Base-by-base conservation (phyloP, 2,888 invertebrate genomes). In the Melangyna quadrimaculata region DNA sequence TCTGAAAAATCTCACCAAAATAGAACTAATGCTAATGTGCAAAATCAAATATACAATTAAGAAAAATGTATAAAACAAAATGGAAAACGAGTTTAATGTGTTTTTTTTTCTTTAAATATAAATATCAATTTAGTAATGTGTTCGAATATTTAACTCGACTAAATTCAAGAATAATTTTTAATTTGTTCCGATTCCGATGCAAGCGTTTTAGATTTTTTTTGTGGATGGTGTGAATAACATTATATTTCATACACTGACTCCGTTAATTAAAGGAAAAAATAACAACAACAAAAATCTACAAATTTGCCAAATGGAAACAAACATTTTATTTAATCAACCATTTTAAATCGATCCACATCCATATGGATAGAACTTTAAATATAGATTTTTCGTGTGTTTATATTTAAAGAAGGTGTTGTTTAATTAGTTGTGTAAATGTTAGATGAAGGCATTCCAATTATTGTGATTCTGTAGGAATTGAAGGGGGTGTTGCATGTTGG, bases 361-460 rank as follows among this genome's bases (percentile, higher is more conserved):
- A 29, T 5, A n/a, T 22, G n/a, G 1, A 63, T 43, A 40, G 9
- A 37, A 22, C 9, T 17, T 65, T 45, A 65, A 45, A 65, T 65
- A 27, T 45, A 65, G 63, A 65, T 65, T 45, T 9, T 65, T n/a
- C n/a, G 6, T 17, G 8, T 65, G 17, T 45, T 19, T 14, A 45
- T 27, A 43, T 45, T 45, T 45, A 19, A 43, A 63, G 27, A 29
- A 45, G 17, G 5, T 10, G 5, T 22, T 45, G 45, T 65, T 65
- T 65, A 29, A 45, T 65, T 65, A 43, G 63, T 29, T 45, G 45
- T 45, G 63, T 65, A 45, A 43, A 45, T 19, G 29, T 45, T n/a
- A n/a, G n/a, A n/a, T n/a, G n/a, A 45, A 65, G 24, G 7, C 63
- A 45, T 45, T 65, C 63, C 29, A 61, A 9, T 9, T 24, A 9